phyloP scores from a whole-genome alignment of 2,888 invertebrate species.

The Diarsia mendica region DNA sequence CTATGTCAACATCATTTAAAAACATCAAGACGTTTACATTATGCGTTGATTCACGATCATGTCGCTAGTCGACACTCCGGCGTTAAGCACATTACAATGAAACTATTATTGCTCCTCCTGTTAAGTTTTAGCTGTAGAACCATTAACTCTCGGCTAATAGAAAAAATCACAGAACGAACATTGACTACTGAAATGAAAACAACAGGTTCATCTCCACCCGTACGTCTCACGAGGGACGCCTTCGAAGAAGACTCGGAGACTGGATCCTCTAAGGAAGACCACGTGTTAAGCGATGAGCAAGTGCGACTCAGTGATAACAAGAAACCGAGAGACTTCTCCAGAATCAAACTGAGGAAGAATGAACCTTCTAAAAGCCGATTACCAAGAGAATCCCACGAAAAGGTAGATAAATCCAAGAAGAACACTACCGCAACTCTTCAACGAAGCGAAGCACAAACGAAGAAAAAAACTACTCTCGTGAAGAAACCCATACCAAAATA shows the following conservation, averaged over 20 bases:
- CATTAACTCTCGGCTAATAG: constrained; percentile 71
- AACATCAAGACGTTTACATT: constrained; percentile 81
- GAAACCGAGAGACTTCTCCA: constrained; percentile 57
- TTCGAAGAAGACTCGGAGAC: constrained; percentile 64
- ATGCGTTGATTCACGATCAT: constrained; percentile 70
- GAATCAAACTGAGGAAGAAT: constrained; percentile 26
- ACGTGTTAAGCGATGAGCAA: constrained; percentile 64
- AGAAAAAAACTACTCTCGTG: constrained; percentile 68
- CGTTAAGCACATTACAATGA: constrained; percentile 73
- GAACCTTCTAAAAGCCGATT: constrained; percentile 39
- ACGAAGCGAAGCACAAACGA: constrained; percentile 20
- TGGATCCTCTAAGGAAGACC: constrained; percentile 70
- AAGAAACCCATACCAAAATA: constrained; percentile 84
- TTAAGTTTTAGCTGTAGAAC: constrained; percentile 60
- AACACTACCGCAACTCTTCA: constrained; percentile 30
- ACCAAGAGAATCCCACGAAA: constrained; percentile 64
- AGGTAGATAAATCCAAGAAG: constrained; percentile 38
- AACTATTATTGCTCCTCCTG: constrained; percentile 66
- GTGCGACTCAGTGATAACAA: constrained; percentile 54
- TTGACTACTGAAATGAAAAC: constrained; percentile 64
- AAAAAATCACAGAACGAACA: constrained; percentile 70
- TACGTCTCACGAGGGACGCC: constrained; percentile 70
- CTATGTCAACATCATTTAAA: constrained; percentile 73
- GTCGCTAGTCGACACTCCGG: constrained; percentile 72
- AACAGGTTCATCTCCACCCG: constrained; percentile 62